These are phyloP conservation scores for Procambarus clarkii DNA, from an alignment of 1,140 invertebrate species.

Conservation along the genomic window DNA sequence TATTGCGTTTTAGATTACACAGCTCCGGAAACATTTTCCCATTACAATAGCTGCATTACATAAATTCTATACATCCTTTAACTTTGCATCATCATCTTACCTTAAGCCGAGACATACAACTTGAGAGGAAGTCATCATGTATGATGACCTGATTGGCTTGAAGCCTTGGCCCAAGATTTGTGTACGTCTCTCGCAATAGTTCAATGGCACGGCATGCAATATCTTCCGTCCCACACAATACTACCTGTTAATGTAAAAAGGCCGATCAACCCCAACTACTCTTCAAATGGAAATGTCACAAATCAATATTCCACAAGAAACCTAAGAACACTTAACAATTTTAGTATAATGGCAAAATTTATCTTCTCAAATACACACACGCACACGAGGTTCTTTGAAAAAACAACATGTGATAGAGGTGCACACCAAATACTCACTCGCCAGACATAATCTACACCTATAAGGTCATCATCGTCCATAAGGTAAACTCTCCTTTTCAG, in stretches of 20 bases:
- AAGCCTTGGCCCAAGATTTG: slow-evolving; percentile 91
- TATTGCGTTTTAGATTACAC: too few species aligned
- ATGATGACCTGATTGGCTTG: slow-evolving; percentile 85
- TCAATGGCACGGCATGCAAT: slow-evolving; percentile 94
- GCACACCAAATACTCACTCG: slow-evolving; percentile 80
- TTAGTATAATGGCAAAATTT: not conserved
- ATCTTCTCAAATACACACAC: not conserved
- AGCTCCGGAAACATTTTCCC: too few species aligned
- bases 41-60: too few species aligned
- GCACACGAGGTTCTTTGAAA: not conserved
- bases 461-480: slow-evolving; percentile 85
- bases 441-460: slow-evolving; percentile 98
- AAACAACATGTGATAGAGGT: not conserved
- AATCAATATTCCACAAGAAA: not conserved
- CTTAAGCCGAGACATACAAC: slow-evolving; percentile 90
- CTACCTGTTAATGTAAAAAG: slow-evolving; percentile 79
- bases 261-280: not conserved
- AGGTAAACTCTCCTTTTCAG: slow-evolving; percentile 88
- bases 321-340: not conserved
- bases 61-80: too few species aligned
- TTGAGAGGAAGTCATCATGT: slow-evolving; percentile 93
- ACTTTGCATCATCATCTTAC: slow-evolving; percentile 76
- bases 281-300: not conserved
- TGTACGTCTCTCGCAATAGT: slow-evolving; percentile 94
- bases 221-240: slow-evolving; percentile 91